Evolutionary conservation across 2,888 invertebrate species (phyloP).

Genomic region (Conistra vaccinii): DNA sequence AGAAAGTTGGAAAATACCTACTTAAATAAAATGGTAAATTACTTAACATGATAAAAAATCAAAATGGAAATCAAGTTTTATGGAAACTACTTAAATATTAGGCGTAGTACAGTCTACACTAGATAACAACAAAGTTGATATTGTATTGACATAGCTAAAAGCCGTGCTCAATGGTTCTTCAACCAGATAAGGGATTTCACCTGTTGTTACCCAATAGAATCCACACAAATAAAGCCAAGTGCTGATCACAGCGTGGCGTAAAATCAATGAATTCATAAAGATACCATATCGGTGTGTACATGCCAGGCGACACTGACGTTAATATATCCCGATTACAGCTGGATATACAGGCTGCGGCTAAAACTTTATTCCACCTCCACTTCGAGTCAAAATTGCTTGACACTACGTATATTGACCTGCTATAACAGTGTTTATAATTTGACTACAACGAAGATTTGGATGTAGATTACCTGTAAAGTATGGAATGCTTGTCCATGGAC

Average conservation of each 20-base stretch:
- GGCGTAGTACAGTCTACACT: conserved; percentile 35
- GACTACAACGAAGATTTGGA: not conserved
- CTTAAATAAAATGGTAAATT: conserved; percentile 49
- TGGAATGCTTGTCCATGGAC: not conserved
- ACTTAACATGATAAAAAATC: conserved; percentile 39
- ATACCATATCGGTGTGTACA: conserved; percentile 77
- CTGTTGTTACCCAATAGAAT: conserved; percentile 57
- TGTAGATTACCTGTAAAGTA: not conserved
- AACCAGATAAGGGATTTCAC: conserved; percentile 70
- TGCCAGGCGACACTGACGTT: conserved; percentile 74
- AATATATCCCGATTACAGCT: conserved; percentile 71
- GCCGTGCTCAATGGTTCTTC: conserved; percentile 68
- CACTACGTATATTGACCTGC: not conserved
- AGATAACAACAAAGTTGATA: conserved; percentile 47
- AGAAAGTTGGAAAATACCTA: conserved; percentile 26
- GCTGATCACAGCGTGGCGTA: conserved; percentile 60
- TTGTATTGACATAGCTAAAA: conserved; percentile 76
- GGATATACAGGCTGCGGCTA: conserved; percentile 57
- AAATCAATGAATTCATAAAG: conserved; percentile 78
- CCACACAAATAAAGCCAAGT: conserved; percentile 47
- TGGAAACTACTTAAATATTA: conserved; percentile 45
- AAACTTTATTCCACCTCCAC: not conserved
- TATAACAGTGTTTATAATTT: not conserved
- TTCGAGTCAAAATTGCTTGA: conserved; percentile 63
- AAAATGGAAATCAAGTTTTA: conserved; percentile 45